Evolutionary conservation across 37 sponge, comb jelly and placozoan genomes (phyloP).

Genomic region (Bolinopsis microptera): DNA sequence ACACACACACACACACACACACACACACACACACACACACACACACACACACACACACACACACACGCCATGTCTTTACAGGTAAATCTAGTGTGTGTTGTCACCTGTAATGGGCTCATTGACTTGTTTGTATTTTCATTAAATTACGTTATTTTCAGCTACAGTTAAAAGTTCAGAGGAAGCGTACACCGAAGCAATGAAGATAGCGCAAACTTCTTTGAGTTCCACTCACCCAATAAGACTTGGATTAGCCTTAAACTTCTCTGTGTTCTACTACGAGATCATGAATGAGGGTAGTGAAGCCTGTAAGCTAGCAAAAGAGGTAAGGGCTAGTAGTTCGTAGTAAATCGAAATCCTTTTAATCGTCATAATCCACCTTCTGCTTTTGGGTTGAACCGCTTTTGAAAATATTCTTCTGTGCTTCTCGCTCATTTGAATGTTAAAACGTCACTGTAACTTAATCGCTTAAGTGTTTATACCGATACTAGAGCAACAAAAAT

Average conservation of each 20-base stretch:
- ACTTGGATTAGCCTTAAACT: constrained; percentile 90
- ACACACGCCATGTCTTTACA: no score
- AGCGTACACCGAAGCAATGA: constrained; percentile 75
- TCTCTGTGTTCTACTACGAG: constrained; percentile 96
- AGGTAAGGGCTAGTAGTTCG: no score
- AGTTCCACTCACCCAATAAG: constrained; percentile 85
- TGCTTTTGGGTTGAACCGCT: no score
- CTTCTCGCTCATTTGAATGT: background rate
- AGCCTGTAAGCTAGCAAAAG: constrained; percentile 81
- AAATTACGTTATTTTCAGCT: background rate
- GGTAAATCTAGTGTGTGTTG: no score
- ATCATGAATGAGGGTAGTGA: constrained; percentile 71
- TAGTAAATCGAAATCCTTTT: background rate
- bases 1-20: no score
- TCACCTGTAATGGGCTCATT: no score
- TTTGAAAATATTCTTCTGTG: no score
- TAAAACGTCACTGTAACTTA: background rate
- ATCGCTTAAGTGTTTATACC: background rate
- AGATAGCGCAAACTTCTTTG: constrained; percentile 65
- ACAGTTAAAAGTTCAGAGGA: constrained; percentile 70
- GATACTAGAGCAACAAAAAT: background rate
- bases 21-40: no score
- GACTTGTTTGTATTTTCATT: background rate
- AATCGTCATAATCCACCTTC: no score
- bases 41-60: no score